Evolutionary conservation across 2,797 vertebrate species (phyloP).

Genomic region (Eremophila alpestris): DNA sequence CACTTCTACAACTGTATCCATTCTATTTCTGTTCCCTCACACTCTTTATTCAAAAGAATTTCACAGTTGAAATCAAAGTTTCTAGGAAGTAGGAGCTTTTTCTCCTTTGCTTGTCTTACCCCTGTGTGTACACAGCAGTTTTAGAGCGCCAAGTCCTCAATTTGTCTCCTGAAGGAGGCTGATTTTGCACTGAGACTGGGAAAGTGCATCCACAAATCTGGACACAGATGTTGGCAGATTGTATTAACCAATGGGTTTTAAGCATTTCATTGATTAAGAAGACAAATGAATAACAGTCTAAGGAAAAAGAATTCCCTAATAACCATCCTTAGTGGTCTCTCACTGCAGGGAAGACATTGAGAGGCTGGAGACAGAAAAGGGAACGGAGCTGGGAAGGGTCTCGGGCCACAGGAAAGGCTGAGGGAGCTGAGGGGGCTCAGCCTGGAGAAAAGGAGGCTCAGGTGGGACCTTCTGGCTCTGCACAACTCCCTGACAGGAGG

Average conservation of each 20-base stretch:
- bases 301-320: not conserved
- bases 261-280: not conserved
- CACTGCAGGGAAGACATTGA: not conserved
- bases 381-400: not conserved
- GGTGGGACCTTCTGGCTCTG: not conserved
- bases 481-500: not conserved
- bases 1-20: constrained; percentile 12
- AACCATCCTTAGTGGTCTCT: not conserved
- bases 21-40: constrained; percentile 36
- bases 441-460: not conserved
- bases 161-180: not conserved
- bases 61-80: constrained; percentile 12
- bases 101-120: not conserved
- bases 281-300: not conserved
- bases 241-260: not conserved
- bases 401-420: accelerated
- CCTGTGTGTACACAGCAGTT: not conserved
- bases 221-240: not conserved
- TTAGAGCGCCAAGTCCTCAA: not conserved
- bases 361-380: not conserved
- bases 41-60: not conserved
- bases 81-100: not conserved
- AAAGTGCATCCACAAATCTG: not conserved
- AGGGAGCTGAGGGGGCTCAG: not conserved
- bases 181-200: not conserved